These are phyloP conservation scores for Tokudaia muenninki DNA, from an alignment of 2,797 vertebrate species.

Conservation along the genomic window DNA sequence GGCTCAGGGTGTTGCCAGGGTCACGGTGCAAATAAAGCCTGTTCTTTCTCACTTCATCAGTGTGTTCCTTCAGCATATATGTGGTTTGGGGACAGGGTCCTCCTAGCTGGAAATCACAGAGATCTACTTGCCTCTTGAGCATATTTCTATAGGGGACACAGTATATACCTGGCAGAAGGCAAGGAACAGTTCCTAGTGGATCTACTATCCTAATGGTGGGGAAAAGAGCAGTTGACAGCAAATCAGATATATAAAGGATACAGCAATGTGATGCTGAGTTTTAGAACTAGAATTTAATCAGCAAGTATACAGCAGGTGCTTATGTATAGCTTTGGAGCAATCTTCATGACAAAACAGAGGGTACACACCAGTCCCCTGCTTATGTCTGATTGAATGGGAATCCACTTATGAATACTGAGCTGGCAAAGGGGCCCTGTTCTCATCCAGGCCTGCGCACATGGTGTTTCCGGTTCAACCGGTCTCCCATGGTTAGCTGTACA, in stretches of 20 bases:
- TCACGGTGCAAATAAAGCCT: neutral
- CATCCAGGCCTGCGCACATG: rapidly evolving
- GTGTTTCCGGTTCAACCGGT: neutral
- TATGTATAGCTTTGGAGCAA: rapidly evolving
- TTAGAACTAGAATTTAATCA: neutral
- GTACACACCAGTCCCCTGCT: rapidly evolving
- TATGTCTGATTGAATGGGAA: neutral
- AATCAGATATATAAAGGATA: neutral
- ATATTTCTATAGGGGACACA: neutral
- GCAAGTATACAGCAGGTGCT: rapidly evolving
- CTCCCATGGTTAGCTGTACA: rapidly evolving
- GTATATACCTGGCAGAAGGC: neutral
- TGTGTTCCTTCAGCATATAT: neutral
- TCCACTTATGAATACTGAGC: neutral
- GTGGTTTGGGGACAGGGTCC: neutral
- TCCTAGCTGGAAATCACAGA: neutral
- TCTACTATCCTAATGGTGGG: neutral
- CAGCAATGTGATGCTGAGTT: neutral
- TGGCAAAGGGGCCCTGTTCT: too few species aligned
- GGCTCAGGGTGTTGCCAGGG: neutral
- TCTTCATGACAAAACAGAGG: neutral
- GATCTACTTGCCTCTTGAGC: neutral
- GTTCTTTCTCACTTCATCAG: neutral
- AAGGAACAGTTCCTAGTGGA: neutral
- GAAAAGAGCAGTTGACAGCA: neutral